Evolutionary conservation across 2,888 invertebrate species (phyloP).

Genomic region (Drosophila dives): DNA sequence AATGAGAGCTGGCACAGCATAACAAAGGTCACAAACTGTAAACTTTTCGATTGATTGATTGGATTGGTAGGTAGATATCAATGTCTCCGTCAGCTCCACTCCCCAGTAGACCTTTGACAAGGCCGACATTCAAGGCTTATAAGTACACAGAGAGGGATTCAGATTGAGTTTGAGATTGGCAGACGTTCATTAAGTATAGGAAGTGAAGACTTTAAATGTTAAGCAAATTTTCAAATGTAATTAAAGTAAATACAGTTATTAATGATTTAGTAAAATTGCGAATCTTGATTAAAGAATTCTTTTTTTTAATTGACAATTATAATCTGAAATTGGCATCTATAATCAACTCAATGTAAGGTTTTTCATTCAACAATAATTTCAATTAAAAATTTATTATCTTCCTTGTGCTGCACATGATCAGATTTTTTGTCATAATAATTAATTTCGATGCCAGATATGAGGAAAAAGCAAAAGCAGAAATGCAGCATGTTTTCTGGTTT

Average conservation of each 20-base stretch:
- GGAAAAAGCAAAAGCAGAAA: neutral
- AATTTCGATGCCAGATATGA: neutral
- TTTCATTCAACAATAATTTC: neutral
- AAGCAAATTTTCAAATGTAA: neutral
- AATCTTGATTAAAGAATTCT: neutral
- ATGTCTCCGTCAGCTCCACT: slow-evolving; percentile 3
- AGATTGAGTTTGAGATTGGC: slow-evolving; percentile 24
- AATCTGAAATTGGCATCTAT: neutral
- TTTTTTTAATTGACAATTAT: neutral
- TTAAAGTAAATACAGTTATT: neutral
- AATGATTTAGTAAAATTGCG: neutral
- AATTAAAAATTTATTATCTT: neutral
- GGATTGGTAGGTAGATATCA: slow-evolving; percentile 26
- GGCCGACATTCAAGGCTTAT: slow-evolving; percentile 67
- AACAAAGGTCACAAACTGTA: slow-evolving; percentile 66
- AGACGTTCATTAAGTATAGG: slow-evolving; percentile 6
- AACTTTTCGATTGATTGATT: slow-evolving; percentile 77
- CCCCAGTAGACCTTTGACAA: slow-evolving; percentile 31
- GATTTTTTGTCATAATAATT: neutral
- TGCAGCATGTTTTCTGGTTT: slow-evolving; percentile 16
- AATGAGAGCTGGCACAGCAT: slow-evolving; percentile 26
- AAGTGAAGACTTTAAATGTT: neutral
- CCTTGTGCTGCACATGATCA: neutral
- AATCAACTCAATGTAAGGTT: neutral
- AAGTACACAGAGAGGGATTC: slow-evolving; percentile 36